phyloP scores from a whole-genome alignment of 1,140 invertebrate species.

The Brachystomella parvula region DNA sequence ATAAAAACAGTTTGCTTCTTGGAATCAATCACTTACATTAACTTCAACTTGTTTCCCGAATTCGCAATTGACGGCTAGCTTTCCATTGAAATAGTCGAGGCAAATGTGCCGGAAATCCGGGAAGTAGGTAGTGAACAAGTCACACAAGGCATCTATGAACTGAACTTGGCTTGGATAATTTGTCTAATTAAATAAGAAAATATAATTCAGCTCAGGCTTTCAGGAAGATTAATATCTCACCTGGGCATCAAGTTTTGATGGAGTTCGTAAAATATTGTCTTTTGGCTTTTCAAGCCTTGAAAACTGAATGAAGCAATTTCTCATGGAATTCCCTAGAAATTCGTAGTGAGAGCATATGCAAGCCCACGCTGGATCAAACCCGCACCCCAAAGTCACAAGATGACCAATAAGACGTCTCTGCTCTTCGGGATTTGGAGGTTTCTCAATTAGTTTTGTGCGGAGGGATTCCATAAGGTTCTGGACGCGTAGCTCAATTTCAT shows the following conservation, averaged over 20 bases:
- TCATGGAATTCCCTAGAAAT: conserved; percentile 42
- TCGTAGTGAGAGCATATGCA: conserved; percentile 70
- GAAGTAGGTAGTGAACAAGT: conserved; percentile 59
- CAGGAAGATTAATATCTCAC: not conserved
- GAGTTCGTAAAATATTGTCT: conserved; percentile 27
- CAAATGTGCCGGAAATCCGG: conserved; percentile 83
- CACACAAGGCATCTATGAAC: conserved; percentile 65
- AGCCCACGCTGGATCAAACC: conserved; percentile 86
- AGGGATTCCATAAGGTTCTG: conserved; percentile 69
- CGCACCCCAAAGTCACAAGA: conserved; percentile 57
- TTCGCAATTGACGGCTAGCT: conserved; percentile 63
- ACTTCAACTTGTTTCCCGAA: conserved; percentile 59
- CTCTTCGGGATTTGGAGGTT: conserved; percentile 82
- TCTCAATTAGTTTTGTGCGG: conserved; percentile 71
- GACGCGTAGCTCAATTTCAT: conserved; percentile 84
- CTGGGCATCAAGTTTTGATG: conserved; percentile 28
- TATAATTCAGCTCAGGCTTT: not conserved
- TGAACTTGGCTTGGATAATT: conserved; percentile 47
- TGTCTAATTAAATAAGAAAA: not conserved
- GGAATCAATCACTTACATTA: conserved; percentile 49
- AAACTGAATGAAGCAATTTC: conserved; percentile 36
- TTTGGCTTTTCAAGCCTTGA: conserved; percentile 24
- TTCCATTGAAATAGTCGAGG: conserved; percentile 78
- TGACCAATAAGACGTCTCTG: conserved; percentile 86
- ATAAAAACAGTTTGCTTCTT: conserved; percentile 1